A percentile compares a stretch with the other conserved stretches of the same genome.
Evolutionary conservation across 2,797 vertebrate genomes (phyloP).

Genomic region (Enteromius thamalakanensis): DNA sequence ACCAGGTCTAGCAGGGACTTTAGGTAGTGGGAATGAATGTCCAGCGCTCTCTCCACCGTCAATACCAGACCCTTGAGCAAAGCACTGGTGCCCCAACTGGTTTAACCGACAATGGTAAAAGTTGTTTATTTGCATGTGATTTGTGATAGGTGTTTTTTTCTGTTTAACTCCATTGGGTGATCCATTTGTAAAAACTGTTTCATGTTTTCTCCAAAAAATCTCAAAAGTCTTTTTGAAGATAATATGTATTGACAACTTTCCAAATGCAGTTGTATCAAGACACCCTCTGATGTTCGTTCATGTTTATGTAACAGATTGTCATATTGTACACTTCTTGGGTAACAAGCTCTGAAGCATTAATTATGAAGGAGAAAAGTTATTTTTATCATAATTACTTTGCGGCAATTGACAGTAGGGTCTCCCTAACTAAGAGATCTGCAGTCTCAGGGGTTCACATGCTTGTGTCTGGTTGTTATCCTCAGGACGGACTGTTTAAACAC

Average conservation of each 20-base stretch:
- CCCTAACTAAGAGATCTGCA: too few relatives aligned
- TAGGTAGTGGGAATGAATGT: too few relatives aligned
- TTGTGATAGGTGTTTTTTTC: not conserved
- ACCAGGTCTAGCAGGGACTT: too few relatives aligned
- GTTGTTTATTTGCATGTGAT: not conserved
- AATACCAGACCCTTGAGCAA: too few relatives aligned
- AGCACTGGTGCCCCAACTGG: too few relatives aligned
- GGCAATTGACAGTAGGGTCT: not conserved
- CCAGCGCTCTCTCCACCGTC: too few relatives aligned
- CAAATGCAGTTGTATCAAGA: not conserved
- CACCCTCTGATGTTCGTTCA: not conserved
- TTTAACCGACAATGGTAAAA: not conserved
- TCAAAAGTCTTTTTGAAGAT: not conserved
- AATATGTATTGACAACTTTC: not conserved
- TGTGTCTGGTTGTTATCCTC: not conserved
- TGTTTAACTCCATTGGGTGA: not conserved
- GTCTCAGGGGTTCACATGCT: too few relatives aligned
- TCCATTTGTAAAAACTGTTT: not conserved
- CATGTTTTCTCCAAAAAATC: not conserved
- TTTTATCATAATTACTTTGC: not conserved
- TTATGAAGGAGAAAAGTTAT: not conserved
- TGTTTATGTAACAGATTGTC: not conserved
- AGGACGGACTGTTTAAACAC: slow-evolving; percentile 82
- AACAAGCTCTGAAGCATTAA: not conserved
- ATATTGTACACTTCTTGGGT: not conserved